Base-by-base conservation (phyloP, 2,888 invertebrate genomes). In the Nebria salina region DNA sequence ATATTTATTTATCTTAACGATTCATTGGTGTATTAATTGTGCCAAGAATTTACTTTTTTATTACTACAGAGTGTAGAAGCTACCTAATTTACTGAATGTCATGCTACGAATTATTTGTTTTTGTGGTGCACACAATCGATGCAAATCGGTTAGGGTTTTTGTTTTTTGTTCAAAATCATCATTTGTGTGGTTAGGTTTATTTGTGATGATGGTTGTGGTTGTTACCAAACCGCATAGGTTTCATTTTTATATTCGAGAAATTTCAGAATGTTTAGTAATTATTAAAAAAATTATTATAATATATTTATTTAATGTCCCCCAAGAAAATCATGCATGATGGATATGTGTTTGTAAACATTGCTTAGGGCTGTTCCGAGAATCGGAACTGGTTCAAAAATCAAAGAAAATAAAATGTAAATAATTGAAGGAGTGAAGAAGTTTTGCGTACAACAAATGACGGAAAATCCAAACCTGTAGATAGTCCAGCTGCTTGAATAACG, bases 401-500 rank as follows among this genome's bases (percentile, higher is more conserved):
- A 54, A 54, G 34, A 34, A 34, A 34, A 34, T 1, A 4, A 34
- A 1, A 54, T 54, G 54, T 54, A 3, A 54, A 43, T 43, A 13
- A 13, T 8, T 8, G 0, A 54, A 54, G 54, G 34, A 0, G 54
- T 13, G 7, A 54, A 54, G 54, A 54, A 65, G 65, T 65, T 15
- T 65, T 65, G 54, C 13, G 11, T 54, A 54, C 54, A 4, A 54
- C 13, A 54, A 54, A 54, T 11, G 11, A 54, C 11, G 54, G 25
- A 68, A 9, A 11, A 13, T 68, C 13, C 68, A 68, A 80, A 88
- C 88, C 88, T 83, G 88, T 85, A 34, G 88, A 87, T 43, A 89
- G 83, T 15, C 89, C 88, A 43, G 94, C 94, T 65, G 92, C 92
- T 88, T 95, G 94, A 82, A 95, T 93, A 70, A 95, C 89, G 80